phyloP scores from a whole-genome alignment of 2,888 invertebrate genomes.

The Nowickia ferox region DNA sequence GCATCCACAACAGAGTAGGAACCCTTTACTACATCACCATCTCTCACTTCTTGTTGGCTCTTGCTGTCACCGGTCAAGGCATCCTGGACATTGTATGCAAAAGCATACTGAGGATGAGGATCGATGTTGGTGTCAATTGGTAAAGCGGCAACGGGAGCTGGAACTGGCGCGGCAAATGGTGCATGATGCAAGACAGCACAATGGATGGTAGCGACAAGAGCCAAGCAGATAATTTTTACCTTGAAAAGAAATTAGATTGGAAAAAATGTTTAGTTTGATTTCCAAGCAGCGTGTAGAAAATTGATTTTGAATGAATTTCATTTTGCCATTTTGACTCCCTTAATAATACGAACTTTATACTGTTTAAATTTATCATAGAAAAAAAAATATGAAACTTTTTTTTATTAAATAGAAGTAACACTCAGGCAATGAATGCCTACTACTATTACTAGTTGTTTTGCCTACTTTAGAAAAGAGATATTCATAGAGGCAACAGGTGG shows the following conservation, averaged over 20 bases:
- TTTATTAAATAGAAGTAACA: too few species aligned
- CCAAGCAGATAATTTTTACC: slow-evolving; percentile 75
- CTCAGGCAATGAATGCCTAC: too few species aligned
- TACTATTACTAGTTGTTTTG: too few species aligned
- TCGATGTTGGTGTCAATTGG: slow-evolving; percentile 77
- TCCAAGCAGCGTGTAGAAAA: neutral
- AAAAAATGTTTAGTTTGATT: neutral
- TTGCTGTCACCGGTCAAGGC: slow-evolving; percentile 86
- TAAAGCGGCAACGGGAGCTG: slow-evolving; percentile 70
- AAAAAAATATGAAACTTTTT: too few species aligned
- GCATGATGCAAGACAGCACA: slow-evolving; percentile 74
- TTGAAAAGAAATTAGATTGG: slow-evolving; percentile 39
- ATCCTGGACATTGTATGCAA: slow-evolving; percentile 88
- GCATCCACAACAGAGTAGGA: slow-evolving; percentile 80
- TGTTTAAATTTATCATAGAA: too few species aligned
- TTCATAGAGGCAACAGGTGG: too few species aligned
- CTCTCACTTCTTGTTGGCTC: slow-evolving; percentile 85
- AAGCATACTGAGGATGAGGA: slow-evolving; percentile 86
- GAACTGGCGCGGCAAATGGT: slow-evolving; percentile 72
- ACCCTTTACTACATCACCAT: slow-evolving; percentile 86
- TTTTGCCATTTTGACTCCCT: too few species aligned
- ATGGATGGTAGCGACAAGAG: slow-evolving; percentile 72
- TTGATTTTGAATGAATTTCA: neutral
- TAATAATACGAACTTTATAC: too few species aligned
- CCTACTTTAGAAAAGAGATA: too few species aligned